A percentile compares a stretch with the other conserved stretches of the same genome.
Evolutionary conservation across 1,140 invertebrate species (phyloP).

Genomic region (Metaphire vulgaris): DNA sequence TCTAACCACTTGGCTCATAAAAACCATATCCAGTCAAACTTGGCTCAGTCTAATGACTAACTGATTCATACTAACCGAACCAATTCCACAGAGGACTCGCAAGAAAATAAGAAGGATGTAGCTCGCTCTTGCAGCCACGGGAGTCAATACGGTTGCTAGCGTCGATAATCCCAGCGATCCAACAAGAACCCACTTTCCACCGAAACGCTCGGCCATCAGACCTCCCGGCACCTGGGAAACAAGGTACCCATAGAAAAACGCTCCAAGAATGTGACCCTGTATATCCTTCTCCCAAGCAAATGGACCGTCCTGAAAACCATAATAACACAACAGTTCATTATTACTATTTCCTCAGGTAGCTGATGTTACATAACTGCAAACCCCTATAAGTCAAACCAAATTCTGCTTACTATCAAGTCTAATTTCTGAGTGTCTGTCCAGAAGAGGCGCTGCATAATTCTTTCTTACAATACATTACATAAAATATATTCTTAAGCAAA

Average conservation of each 20-base stretch:
- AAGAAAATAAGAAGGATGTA: conserved; percentile 42
- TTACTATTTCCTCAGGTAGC: too few species aligned
- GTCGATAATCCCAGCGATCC: conserved; percentile 39
- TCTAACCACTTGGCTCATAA: too few species aligned
- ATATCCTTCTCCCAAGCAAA: conserved; percentile 47
- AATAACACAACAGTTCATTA: too few species aligned
- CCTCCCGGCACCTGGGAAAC: conserved; percentile 41
- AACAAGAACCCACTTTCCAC: conserved; percentile 8
- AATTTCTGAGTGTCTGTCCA: too few species aligned
- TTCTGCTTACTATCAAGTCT: too few species aligned
- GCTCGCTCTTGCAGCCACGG: conserved; percentile 39
- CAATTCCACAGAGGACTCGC: conserved; percentile 42
- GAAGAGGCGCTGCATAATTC: too few species aligned
- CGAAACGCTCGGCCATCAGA: conserved; percentile 25
- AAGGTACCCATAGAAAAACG: conserved; percentile 53
- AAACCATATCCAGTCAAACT: too few species aligned
- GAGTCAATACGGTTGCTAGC: conserved; percentile 42
- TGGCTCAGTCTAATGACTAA: too few species aligned
- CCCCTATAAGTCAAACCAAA: too few species aligned
- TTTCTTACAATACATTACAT: too few species aligned
- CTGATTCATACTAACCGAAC: conserved; percentile 48
- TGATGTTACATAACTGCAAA: too few species aligned
- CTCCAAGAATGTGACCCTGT: conserved; percentile 46
- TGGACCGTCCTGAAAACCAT: conserved; percentile 45
- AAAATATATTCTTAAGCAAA: too few species aligned